phyloP scores from a whole-genome alignment of 2,113 vertebrate species.

The Dipodomys spectabilis region DNA sequence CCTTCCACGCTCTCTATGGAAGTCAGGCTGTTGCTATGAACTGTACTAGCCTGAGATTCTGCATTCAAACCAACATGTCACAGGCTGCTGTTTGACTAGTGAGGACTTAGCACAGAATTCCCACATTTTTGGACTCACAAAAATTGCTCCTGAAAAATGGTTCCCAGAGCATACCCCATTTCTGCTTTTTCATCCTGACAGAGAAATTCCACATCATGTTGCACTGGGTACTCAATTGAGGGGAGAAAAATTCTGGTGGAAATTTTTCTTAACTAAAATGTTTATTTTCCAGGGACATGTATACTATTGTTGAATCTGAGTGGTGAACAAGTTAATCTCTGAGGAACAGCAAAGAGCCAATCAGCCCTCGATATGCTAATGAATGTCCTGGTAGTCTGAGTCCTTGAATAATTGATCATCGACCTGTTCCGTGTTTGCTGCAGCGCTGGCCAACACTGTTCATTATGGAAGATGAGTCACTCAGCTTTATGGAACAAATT shows the following conservation, averaged over 20 bases:
- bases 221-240: background rate
- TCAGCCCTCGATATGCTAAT: constrained; percentile 69
- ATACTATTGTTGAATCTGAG: constrained; percentile 32
- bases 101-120: background rate
- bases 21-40: too few species aligned
- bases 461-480: constrained; percentile 74
- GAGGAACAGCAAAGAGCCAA: constrained; percentile 8
- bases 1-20: too few species aligned
- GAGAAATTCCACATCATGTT: background rate
- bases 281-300: constrained; percentile 25
- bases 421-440: constrained; percentile 46
- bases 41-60: background rate
- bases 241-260: background rate
- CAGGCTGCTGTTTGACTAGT: background rate
- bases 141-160: background rate
- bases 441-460: constrained; percentile 6
- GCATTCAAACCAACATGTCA: background rate
- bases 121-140: background rate
- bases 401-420: constrained; percentile 70
- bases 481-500: constrained; percentile 63
- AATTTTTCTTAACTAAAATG: background rate
- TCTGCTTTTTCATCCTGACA: background rate
- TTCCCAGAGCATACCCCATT: background rate
- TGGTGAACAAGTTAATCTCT: background rate
- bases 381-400: constrained; percentile 39